Percentiles rank a stretch among this genome's conserved stretches.
phyloP scores from a whole-genome alignment of 2,797 vertebrate species.

The Tympanoctomys barrerae region DNA sequence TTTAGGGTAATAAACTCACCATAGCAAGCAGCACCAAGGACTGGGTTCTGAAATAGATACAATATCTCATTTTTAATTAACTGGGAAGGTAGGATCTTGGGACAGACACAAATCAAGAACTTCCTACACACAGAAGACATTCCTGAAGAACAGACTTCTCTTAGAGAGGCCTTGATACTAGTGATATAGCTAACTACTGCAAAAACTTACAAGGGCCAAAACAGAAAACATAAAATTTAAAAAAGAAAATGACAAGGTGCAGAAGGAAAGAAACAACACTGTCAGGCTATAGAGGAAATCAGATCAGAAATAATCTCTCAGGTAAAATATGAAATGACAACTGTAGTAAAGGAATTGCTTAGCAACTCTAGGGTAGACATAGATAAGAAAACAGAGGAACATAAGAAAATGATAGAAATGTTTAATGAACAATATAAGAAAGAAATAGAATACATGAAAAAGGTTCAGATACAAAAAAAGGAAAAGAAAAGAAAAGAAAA shows the following conservation, averaged over 20 bases:
- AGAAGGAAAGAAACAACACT: not conserved
- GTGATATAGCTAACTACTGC: not conserved
- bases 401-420: not conserved
- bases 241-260: not conserved
- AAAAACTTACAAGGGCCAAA: not conserved
- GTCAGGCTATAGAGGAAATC: not conserved
- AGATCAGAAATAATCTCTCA: not conserved
- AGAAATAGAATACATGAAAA: not conserved
- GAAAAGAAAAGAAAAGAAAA: not conserved
- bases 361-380: not conserved
- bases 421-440: not conserved
- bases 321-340: not conserved
- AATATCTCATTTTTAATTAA: not conserved
- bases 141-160: not conserved
- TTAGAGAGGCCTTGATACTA: not conserved
- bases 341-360: not conserved
- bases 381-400: not conserved
- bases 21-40: not conserved
- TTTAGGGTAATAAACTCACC: not conserved
- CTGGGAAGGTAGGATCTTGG: not conserved
- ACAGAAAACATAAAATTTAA: not conserved
- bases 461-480: not conserved
- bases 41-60: not conserved
- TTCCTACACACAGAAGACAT: not conserved
- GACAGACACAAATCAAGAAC: not conserved